phyloP scores from a whole-genome alignment of 2,797 vertebrate genomes.

The Balearica regulorum region DNA sequence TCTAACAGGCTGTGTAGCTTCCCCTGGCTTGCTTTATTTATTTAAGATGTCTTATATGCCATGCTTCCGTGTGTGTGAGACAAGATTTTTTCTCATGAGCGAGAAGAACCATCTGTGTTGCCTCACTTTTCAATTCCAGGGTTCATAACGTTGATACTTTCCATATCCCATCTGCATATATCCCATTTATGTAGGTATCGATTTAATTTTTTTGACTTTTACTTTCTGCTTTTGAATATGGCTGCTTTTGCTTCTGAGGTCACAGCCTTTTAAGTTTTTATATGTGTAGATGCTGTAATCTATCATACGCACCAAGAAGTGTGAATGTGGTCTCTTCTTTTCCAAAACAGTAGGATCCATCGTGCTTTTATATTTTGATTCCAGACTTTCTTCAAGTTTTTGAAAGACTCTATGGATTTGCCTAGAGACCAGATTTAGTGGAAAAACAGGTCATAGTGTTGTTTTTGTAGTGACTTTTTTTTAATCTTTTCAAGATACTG shows the following conservation, averaged over 20 bases:
- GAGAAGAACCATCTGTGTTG: slow-evolving; percentile 37
- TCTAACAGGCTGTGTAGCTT: slow-evolving; percentile 57
- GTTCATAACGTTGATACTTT: background rate
- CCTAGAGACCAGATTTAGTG: background rate
- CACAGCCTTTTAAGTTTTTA: background rate
- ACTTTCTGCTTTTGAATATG: slow-evolving; percentile 19
- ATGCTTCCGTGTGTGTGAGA: slow-evolving; percentile 18
- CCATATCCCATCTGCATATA: slow-evolving; percentile 21
- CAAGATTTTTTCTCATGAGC: slow-evolving; percentile 13
- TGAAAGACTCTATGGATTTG: background rate
- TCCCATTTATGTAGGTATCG: slow-evolving; percentile 26
- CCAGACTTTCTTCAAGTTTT: background rate
- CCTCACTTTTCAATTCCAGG: background rate
- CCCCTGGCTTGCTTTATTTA: slow-evolving; percentile 43
- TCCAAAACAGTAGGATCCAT: background rate
- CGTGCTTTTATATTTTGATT: background rate
- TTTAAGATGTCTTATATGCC: slow-evolving; percentile 23
- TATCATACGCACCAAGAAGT: background rate
- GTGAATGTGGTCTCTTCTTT: background rate
- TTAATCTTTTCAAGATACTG: background rate
- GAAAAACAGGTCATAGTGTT: background rate
- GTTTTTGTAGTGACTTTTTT: background rate
- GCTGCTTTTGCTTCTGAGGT: slow-evolving; percentile 44
- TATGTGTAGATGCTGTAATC: slow-evolving; percentile 6
- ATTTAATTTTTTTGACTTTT: background rate